Evolutionary conservation across 2,797 vertebrate species (phyloP).

Genomic region (Myotis pilosus): DNA sequence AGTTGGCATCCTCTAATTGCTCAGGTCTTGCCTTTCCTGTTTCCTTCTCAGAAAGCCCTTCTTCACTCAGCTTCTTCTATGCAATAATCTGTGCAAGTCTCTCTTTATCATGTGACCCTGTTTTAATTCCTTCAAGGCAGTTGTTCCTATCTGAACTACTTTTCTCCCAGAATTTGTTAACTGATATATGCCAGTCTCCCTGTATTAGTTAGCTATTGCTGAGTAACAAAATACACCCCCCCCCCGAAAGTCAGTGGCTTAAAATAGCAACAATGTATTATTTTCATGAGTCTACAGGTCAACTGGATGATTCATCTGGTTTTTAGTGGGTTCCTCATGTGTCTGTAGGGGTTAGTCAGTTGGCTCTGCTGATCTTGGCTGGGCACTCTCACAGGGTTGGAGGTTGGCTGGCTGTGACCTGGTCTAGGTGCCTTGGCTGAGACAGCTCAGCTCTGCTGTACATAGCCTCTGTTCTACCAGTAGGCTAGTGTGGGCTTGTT

Average conservation of each 20-base stretch:
- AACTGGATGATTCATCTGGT: background rate
- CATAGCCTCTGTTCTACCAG: background rate
- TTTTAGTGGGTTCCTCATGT: background rate
- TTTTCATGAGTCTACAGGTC: background rate
- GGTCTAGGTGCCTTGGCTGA: background rate
- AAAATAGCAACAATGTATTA: background rate
- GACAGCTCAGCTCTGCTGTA: background rate
- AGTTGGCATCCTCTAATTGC: background rate
- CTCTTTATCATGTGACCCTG: background rate
- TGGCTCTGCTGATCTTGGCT: background rate
- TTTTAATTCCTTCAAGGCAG: background rate
- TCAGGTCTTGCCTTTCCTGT: background rate
- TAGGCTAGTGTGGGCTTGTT: background rate
- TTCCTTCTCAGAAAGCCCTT: background rate
- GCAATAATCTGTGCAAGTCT: background rate
- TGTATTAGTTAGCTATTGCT: background rate
- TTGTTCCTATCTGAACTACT: background rate
- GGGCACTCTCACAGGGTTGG: background rate
- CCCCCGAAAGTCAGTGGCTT: background rate
- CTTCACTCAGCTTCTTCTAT: background rate
- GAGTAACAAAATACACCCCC: background rate
- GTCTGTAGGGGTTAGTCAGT: background rate
- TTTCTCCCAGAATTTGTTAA: background rate
- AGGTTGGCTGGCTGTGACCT: background rate
- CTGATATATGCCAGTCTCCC: background rate